Base-by-base conservation (phyloP, 2,888 invertebrate genomes). In the Ashinkailepas kermadecensis region DNA sequence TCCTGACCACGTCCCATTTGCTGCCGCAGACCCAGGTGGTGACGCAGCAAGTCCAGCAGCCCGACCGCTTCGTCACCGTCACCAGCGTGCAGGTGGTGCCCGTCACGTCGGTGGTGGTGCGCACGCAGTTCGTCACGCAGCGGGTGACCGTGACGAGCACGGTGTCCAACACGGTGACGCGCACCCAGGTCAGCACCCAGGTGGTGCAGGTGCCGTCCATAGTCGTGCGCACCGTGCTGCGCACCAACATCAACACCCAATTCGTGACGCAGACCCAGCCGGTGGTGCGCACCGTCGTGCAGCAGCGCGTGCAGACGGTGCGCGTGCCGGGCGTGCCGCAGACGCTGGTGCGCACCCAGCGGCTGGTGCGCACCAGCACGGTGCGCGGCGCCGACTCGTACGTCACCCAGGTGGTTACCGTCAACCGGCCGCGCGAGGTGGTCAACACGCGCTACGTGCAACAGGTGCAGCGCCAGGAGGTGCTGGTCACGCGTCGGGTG, bases 241-340 rank as follows among this genome's bases (percentile, higher is more conserved):
- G 81, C 65, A 83, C 83, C 25, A 82, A 81, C 80, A 80, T 79
- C 80, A 81, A 82, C 79, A 84, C 82, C 64, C 82, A 82, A 9
- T 79, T 82, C 10, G 81, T 82, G 21, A 81, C 80, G 39, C 74
- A 70, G 39, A 84, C 84, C 15, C 65, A 80, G 15, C 81, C 81
- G 15, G 83, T 82, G 70, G 83, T 82, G 64, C 64, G 59, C 58
- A 56, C 57, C 21, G 23, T 39, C 21, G 0, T 18, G 54, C 58
- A 57, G 25, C n/a, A 64, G 58, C 25, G 56, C 57, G n/a, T 54
- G 56, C 54, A 21, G 21, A 74, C 74, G 54, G 56, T 74, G 10
- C 54, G 54, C 8, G 18, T 74, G 56, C 74, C 54, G 56, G 13
- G 54, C 0, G 18, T 7, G 74, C 10, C 74, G 74, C 74, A 56